Base-by-base conservation (phyloP, 2,888 invertebrate species). In the Leptopilina myrica region DNA sequence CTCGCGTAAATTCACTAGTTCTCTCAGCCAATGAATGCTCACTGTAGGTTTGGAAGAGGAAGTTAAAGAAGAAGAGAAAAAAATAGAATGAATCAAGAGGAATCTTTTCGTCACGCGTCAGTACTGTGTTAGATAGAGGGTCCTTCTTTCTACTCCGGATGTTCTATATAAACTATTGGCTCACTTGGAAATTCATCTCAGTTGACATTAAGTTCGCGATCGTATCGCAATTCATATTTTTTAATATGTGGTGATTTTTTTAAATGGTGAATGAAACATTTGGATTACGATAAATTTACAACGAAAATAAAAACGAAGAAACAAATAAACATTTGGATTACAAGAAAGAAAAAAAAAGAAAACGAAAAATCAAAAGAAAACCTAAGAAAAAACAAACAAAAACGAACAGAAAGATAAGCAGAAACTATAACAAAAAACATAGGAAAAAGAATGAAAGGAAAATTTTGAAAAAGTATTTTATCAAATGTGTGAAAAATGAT, bases 71-170 rank as follows among this genome's bases (percentile, higher is more conserved):
- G 87, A 87, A 49, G 49, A 49, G 49, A 49, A 11, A 49, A 83
- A 86, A 84, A 85, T 84, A 84, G 83, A 82, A 84, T 85, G 85
- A 85, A 33, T 84, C 85, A 84, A 46, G 81, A 85, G 86, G 82
- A 85, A 87, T 87, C 86, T 86, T 84, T 33, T 87, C 89, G 91
- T 91, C 89, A 91, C 90, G 91, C 91, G 87, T 89, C 89, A 89
- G 87, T 90, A 87, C 88, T 88, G 84, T 87, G 86, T 88, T 88
- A 87, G 88, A 91, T 88, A 81, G 81, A 81, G 80, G 81, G 86
- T 88, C 86, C 87, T 89, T 88, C 33, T 33, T 87, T 88, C 87
- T 88, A 49, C 87, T 85, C 85, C 83, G 82, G 84, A 83, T 84
- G 82, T 81, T 82, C 85, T 89, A 91, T 91, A 91, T 91, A 91